Conservation (phyloP, 2,888 invertebrate species). For the Rutpela maculata region DNA sequence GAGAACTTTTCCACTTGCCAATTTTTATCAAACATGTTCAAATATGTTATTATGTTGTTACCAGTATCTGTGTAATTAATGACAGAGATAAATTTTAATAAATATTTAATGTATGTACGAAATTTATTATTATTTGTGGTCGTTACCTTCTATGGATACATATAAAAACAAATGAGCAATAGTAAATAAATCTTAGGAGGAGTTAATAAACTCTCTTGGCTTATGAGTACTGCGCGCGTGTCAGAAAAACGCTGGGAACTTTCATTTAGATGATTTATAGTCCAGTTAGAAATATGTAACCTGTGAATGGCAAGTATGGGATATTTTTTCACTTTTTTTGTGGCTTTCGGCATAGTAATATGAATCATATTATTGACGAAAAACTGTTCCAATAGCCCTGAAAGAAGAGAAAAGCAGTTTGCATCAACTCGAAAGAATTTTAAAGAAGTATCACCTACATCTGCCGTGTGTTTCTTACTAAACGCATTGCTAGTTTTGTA, state of each 20-base stretch:
- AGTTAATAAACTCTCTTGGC: not conserved
- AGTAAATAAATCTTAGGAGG: not conserved
- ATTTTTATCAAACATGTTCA: not conserved
- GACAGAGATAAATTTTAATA: constrained; percentile 1
- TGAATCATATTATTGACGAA: too few relatives aligned
- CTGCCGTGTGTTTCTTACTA: too few relatives aligned
- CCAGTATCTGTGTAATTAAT: not conserved
- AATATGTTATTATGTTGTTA: constrained; percentile 1
- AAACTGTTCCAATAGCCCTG: too few relatives aligned
- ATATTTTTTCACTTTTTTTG: too few relatives aligned
- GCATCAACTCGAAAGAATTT: too few relatives aligned
- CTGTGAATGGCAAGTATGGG: too few relatives aligned
- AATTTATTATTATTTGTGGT: constrained; percentile 7
- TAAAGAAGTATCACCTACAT: too few relatives aligned
- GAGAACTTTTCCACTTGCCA: not conserved
- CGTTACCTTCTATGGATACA: constrained; percentile 2
- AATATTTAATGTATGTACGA: not conserved
- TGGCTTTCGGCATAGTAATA: too few relatives aligned
- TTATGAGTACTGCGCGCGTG: not conserved
- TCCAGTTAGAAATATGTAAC: too few relatives aligned
- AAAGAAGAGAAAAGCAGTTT: too few relatives aligned
- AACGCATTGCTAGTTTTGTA: too few relatives aligned
- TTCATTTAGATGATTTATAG: too few relatives aligned
- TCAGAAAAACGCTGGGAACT: not conserved
- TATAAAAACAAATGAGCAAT: constrained; percentile 3